Conservation (phyloP, 2,888 invertebrate genomes). For the Scaptomyza polygonia region DNA sequence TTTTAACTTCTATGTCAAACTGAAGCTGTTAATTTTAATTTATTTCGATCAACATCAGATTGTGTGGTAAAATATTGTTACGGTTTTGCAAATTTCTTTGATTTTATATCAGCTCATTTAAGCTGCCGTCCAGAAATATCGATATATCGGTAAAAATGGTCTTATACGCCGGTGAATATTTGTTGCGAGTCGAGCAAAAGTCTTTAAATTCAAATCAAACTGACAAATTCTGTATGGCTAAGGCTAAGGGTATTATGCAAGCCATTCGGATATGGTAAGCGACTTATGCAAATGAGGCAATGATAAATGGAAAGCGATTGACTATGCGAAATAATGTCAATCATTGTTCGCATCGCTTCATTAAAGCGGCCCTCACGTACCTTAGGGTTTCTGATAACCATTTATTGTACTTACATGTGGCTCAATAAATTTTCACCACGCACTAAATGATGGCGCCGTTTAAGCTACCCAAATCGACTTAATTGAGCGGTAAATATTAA, state of each 20-base stretch:
- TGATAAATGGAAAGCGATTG: constrained; percentile 62
- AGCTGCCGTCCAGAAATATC: too few relatives aligned
- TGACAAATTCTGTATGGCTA: too few relatives aligned
- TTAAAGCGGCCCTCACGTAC: constrained; percentile 60
- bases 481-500: constrained; percentile 48
- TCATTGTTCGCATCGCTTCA: constrained; percentile 40
- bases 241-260: constrained; percentile 44
- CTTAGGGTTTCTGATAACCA: constrained; percentile 56
- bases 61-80: too few relatives aligned
- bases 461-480: constrained; percentile 45
- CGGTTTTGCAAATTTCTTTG: too few relatives aligned
- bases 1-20: too few relatives aligned
- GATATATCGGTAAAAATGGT: too few relatives aligned
- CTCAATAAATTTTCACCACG: constrained; percentile 74
- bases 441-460: constrained; percentile 66
- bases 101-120: too few relatives aligned
- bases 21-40: too few relatives aligned
- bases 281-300: constrained; percentile 60
- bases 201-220: too few relatives aligned
- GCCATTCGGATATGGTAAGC: constrained; percentile 22
- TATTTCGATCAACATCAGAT: too few relatives aligned
- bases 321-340: constrained; percentile 65
- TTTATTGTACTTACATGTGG: constrained; percentile 46
- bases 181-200: too few relatives aligned
- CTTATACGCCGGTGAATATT: too few relatives aligned